phyloP scores from a whole-genome alignment of 1,140 invertebrate species.

The Drosophila obscura region DNA sequence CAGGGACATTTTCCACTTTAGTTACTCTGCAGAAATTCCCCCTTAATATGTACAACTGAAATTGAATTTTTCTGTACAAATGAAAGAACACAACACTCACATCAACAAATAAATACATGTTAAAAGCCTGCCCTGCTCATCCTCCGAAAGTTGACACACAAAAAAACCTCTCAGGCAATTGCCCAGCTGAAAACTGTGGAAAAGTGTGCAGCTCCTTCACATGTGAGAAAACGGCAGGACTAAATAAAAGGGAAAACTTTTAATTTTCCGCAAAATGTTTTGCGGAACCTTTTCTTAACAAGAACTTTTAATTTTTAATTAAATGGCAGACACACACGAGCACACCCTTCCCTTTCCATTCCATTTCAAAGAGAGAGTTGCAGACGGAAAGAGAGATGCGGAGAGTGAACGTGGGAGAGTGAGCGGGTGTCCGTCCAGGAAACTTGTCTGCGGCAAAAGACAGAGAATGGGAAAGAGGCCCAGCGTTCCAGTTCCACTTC shows the following conservation, averaged over 20 bases:
- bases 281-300: slow-evolving; percentile 67
- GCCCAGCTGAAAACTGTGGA: slow-evolving; percentile 41
- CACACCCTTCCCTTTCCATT: not conserved
- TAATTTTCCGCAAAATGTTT: slow-evolving; percentile 76
- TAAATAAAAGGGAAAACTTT: slow-evolving; percentile 69
- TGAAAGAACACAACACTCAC: not conserved
- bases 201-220: slow-evolving; percentile 41
- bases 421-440: slow-evolving; percentile 43
- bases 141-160: not conserved
- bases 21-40: too few species aligned
- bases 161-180: slow-evolving; percentile 37
- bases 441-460: slow-evolving; percentile 45
- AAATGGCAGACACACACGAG: slow-evolving; percentile 50
- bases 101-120: slow-evolving; percentile 1
- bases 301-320: slow-evolving; percentile 80
- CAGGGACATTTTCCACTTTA: too few species aligned
- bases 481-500: slow-evolving; percentile 7
- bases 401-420: slow-evolving; percentile 4
- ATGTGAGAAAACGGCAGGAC: slow-evolving; percentile 48
- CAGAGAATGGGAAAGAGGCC: not conserved
- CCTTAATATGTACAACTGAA: too few species aligned
- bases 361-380: not conserved
- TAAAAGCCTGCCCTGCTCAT: slow-evolving; percentile 10
- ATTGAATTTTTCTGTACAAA: not conserved
- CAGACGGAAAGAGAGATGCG: not conserved